phyloP scores from a whole-genome alignment of 2,113 vertebrate species.

The Aegotheles bennettii region DNA sequence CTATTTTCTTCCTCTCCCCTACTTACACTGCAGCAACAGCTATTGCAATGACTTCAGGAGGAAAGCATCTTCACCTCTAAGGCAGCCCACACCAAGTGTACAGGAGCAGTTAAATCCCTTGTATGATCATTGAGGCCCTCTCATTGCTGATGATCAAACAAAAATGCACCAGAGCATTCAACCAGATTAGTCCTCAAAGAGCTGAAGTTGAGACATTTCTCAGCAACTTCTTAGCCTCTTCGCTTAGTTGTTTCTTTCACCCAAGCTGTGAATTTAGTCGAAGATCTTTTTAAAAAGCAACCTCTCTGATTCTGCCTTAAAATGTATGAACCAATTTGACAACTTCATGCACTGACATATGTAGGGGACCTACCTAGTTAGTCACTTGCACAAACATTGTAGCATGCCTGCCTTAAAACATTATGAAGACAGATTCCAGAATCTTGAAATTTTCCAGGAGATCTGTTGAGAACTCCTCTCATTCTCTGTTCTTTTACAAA shows the following conservation, averaged over 20 bases:
- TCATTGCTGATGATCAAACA: not conserved
- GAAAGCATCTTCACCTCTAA: not conserved
- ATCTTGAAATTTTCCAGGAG: not conserved
- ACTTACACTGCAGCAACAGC: not conserved
- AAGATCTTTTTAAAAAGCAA: not conserved
- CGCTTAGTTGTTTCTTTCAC: not conserved
- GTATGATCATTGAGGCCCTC: not conserved
- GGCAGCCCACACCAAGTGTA: not conserved
- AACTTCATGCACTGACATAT: not conserved
- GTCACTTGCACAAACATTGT: not conserved
- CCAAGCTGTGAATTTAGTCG: not conserved
- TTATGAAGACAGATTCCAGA: not conserved
- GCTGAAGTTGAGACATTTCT: not conserved
- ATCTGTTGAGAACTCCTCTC: not conserved
- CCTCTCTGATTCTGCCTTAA: not conserved
- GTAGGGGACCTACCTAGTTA: not conserved
- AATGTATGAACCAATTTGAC: not conserved
- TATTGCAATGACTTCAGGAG: not conserved
- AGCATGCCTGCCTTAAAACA: not conserved
- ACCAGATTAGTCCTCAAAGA: not conserved
- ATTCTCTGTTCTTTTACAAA: not conserved
- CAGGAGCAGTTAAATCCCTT: not conserved
- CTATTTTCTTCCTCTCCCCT: not conserved
- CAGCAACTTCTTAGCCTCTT: not conserved
- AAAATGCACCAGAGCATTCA: not conserved